Evolutionary conservation across 2,888 invertebrate genomes (phyloP).

Genomic region (Ophraella communa): DNA sequence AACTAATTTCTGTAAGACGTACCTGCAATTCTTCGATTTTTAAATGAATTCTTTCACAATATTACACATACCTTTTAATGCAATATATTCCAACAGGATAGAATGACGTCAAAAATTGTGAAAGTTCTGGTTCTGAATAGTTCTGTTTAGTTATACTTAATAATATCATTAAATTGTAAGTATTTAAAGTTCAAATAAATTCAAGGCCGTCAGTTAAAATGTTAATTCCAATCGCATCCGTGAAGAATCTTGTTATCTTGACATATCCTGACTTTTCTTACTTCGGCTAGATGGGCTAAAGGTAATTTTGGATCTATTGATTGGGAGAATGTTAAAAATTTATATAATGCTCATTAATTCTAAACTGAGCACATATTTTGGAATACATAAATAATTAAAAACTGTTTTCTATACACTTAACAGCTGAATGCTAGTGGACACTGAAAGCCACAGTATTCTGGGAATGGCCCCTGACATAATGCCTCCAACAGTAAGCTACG

Average conservation of each 20-base stretch:
- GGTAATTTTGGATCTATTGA: too few species aligned
- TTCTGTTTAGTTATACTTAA: slow-evolving; percentile 21
- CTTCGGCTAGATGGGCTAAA: background rate
- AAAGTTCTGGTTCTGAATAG: slow-evolving; percentile 13
- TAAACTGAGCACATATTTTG: too few species aligned
- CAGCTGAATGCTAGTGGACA: too few species aligned
- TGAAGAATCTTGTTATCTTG: slow-evolving; percentile 15
- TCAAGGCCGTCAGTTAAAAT: slow-evolving; percentile 1
- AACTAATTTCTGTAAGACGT: background rate
- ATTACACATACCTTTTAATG: background rate
- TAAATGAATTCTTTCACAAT: slow-evolving; percentile 2
- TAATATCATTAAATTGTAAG: slow-evolving; percentile 8
- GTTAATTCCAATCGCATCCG: slow-evolving; percentile 11
- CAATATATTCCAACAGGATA: slow-evolving; percentile 3
- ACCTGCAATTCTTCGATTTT: too few species aligned
- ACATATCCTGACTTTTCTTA: background rate
- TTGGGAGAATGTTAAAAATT: too few species aligned
- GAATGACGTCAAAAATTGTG: background rate
- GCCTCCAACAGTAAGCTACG: too few species aligned
- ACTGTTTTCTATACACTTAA: too few species aligned
- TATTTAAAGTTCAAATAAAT: slow-evolving; percentile 11
- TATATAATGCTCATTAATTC: too few species aligned
- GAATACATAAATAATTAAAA: too few species aligned
- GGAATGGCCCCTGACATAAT: too few species aligned
- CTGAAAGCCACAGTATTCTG: too few species aligned